Conservation (phyloP, 2,888 invertebrate genomes). For the Tenthredo distinguenda region DNA sequence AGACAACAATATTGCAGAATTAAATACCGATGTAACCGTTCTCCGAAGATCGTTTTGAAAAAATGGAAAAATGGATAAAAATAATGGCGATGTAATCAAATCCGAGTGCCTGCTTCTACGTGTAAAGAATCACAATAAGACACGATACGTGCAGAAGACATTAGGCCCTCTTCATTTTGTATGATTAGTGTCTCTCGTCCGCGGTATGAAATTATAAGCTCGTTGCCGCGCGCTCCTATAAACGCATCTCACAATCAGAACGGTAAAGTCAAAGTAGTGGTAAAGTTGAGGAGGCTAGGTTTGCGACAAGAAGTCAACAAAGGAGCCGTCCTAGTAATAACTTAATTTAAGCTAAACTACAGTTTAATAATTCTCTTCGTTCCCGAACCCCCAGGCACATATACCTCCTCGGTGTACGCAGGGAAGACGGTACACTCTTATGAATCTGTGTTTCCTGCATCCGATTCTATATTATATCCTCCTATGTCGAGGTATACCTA, state of each 20-base stretch:
- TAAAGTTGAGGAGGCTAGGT: conserved; percentile 11
- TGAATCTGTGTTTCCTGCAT: conserved; percentile 21
- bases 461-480: background rate
- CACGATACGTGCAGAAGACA: background rate
- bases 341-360: conserved; percentile 79
- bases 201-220: conserved; percentile 35
- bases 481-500: background rate
- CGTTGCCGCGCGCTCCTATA: background rate
- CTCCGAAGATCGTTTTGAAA: background rate
- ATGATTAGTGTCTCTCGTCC: conserved; percentile 26
- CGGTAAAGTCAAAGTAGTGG: background rate
- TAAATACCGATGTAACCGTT: background rate
- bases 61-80: background rate
- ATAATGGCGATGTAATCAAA: background rate
- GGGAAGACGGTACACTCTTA: conserved; percentile 5
- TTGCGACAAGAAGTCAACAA: conserved; percentile 47
- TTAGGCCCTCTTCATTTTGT: conserved; percentile 21
- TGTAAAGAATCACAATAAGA: background rate
- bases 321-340: conserved; percentile 72
- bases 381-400: conserved; percentile 19
- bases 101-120: background rate
- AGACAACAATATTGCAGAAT: background rate
- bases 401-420: background rate
- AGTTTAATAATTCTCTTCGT: conserved; percentile 77
- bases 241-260: background rate